These are phyloP conservation scores for Virgularia gustaviana DNA, from an alignment of 92 coral and sea anemone species.

Conservation along the genomic window DNA sequence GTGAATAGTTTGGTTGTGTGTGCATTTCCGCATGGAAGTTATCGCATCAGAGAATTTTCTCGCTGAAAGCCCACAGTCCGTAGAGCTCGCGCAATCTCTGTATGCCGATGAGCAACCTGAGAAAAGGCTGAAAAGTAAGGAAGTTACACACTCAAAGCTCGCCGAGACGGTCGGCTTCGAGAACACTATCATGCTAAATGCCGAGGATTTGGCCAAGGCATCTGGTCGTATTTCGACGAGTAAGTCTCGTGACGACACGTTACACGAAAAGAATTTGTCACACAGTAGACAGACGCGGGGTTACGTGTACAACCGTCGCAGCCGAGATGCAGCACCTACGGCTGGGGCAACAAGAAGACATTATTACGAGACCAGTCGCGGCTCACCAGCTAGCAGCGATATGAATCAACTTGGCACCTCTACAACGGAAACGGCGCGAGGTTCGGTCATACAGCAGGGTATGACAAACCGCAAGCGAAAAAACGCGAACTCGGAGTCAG, in stretches of 20 bases:
- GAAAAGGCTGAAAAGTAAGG: constrained; percentile 57
- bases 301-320: neutral
- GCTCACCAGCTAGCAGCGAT: neutral
- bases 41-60: constrained; percentile 88
- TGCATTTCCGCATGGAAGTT: constrained; percentile 41
- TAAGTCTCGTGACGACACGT: neutral
- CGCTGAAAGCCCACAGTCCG: constrained; percentile 92
- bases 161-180: constrained; percentile 95
- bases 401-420: neutral
- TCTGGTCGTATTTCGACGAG: constrained; percentile 37
- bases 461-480: constrained; percentile 2
- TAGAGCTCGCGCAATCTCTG: constrained; percentile 92
- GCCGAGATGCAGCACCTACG: neutral
- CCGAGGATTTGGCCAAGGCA: constrained; percentile 87
- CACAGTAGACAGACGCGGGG: constrained; percentile 1
- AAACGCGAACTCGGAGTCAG: constrained; percentile 1
- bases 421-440: constrained; percentile 13
- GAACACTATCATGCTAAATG: constrained; percentile 82
- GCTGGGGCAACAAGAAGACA: neutral
- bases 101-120: constrained; percentile 67
- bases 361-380: neutral
- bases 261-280: constrained; percentile 3
- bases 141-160: constrained; percentile 63
- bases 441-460: constrained; percentile 23
- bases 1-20: neutral